Evolutionary conservation across 2,797 vertebrate genomes (phyloP), one percentile per base, ranked within the genome.

Genomic region (Podargus strigoides): DNA sequence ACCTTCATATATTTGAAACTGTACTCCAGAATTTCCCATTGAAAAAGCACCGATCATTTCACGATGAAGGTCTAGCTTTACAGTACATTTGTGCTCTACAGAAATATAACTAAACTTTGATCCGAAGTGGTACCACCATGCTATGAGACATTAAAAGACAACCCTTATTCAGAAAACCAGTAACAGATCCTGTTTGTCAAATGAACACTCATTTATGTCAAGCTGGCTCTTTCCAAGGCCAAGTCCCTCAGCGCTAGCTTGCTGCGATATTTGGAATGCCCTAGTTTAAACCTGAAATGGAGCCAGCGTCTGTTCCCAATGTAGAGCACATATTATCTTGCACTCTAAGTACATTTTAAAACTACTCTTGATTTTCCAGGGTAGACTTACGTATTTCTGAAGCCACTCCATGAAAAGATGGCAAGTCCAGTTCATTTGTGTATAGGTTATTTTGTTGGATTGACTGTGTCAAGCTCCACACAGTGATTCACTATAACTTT

Each of bases 201-300:
- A 85, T 49, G 81, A 94, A 91, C 68, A n/a, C 53, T 92, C 92
- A 44, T 79, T 92, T 94, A 52, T 92, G 49, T 86, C 88, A 89
- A 74, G 87, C 83, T 92, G 85, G 27, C 79, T 93, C 73, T 78
- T 63, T 64, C 62, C 69, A 85, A 91, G 89, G 91, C 91, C 92
- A 81, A 69, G 94, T 95, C 87, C 89, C 93, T 73, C 42, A 26
- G 93, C 4, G 8, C 76, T 87, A 67, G 79, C 94, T 95, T 30
- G 59, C 95, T 86, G 92, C 94, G 96, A 94, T 95, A 97, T 96
- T 96, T 95, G 89, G 83, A 94, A 91, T 97, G 95, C 79, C 91
- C 92, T 41, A 96, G 89, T 96, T 97, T 94, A 88, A 94, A 88
- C 85, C 94, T 96, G 95, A 96, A 96, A 90, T 8, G 7, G 76